A percentile compares a stretch with the other conserved stretches of the same genome.
Conservation (phyloP, 2,797 vertebrate species). For the Graptemys geographica region DNA sequence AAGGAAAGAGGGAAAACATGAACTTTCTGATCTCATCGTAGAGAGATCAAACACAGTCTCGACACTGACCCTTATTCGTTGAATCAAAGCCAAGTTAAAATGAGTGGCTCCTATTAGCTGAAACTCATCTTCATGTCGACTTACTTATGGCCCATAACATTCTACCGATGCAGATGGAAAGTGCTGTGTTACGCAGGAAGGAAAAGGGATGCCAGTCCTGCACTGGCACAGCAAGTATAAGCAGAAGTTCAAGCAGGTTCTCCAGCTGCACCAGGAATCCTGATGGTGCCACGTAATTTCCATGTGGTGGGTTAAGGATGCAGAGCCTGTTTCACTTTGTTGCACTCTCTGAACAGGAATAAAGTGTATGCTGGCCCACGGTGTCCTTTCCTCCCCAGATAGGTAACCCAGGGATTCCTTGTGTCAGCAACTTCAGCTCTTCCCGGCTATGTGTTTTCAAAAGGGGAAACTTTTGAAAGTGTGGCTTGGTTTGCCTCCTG, state of each 20-base stretch:
- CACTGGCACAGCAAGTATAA: background rate
- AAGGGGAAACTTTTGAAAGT: background rate
- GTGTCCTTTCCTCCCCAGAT: background rate
- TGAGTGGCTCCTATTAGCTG: background rate
- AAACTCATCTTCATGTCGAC: background rate
- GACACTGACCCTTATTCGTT: background rate
- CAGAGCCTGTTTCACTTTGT: background rate
- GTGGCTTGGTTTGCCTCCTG: background rate
- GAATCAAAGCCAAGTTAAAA: background rate
- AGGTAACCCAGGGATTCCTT: background rate
- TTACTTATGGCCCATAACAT: background rate
- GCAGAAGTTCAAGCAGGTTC: background rate
- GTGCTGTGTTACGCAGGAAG: background rate
- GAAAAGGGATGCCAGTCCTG: background rate
- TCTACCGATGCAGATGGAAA: background rate
- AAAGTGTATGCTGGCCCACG: background rate
- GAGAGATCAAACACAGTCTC: background rate
- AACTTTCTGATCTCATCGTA: rapidly evolving
- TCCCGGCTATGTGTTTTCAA: background rate
- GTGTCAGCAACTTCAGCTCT: background rate
- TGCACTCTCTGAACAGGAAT: background rate
- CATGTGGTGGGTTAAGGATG: background rate
- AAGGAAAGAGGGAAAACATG: background rate
- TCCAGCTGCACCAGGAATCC: background rate
- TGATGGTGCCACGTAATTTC: background rate